Evolutionary conservation across 1,140 invertebrate species (phyloP).

Genomic region (Holotrichia oblita): DNA sequence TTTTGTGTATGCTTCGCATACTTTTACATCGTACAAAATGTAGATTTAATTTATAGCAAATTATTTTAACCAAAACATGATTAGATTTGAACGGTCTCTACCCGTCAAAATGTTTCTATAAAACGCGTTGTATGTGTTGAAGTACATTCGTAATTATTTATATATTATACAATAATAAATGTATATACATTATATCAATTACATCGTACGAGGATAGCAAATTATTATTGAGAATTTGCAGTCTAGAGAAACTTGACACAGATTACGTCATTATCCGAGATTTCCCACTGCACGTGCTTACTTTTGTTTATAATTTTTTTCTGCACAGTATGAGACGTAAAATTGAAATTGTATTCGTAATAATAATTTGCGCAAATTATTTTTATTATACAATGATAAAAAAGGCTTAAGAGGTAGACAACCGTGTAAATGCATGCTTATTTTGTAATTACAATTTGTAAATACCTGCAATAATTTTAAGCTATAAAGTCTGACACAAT

Average conservation of each 20-base stretch:
- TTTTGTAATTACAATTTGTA: not conserved
- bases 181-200: not conserved
- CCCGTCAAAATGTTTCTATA: too few species aligned
- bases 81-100: not conserved
- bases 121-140: not conserved
- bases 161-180: not conserved
- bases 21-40: not conserved
- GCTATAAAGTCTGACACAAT: not conserved
- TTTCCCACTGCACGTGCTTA: constrained; percentile 14
- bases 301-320: constrained; percentile 4
- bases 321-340: not conserved
- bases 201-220: not conserved
- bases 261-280: constrained; percentile 6
- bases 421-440: not conserved
- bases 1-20: not conserved
- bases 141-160: not conserved
- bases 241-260: constrained; percentile 30
- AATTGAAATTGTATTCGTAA: not conserved
- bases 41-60: too few species aligned
- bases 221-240: not conserved
- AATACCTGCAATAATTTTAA: not conserved
- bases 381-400: too few species aligned
- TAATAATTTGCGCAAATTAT: not conserved
- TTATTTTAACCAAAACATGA: too few species aligned
- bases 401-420: not conserved